phyloP scores from a whole-genome alignment of 2,113 vertebrate species.

The Strix uralensis region DNA sequence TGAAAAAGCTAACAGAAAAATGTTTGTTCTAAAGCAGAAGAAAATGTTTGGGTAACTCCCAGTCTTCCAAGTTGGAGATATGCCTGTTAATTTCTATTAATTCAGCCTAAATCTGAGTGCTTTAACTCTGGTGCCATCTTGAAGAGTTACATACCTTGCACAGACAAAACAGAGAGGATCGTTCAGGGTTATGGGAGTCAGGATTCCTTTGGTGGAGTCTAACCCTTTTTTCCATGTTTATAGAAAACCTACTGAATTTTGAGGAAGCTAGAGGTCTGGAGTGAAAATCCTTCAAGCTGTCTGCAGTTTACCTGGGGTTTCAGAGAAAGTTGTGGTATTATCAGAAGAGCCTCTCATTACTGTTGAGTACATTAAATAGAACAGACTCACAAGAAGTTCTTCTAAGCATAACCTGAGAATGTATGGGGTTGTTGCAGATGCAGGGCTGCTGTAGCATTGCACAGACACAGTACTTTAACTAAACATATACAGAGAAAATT shows the following conservation, averaged over 20 bases:
- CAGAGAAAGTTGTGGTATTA: background rate
- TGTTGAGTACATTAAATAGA: background rate
- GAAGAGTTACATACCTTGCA: background rate
- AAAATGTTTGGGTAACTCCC: background rate
- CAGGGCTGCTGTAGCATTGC: background rate
- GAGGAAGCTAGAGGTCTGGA: background rate
- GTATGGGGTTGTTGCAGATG: background rate
- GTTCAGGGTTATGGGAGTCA: background rate
- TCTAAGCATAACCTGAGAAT: background rate
- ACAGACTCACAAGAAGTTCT: background rate
- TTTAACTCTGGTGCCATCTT: background rate
- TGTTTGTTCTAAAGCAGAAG: background rate
- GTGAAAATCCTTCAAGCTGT: background rate
- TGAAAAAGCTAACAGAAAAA: background rate
- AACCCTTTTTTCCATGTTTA: background rate
- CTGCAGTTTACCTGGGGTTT: background rate
- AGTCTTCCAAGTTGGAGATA: background rate
- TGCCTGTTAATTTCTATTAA: background rate
- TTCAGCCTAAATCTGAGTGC: background rate
- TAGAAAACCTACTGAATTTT: background rate
- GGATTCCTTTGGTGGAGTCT: background rate
- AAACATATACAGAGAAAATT: background rate
- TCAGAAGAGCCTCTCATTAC: background rate
- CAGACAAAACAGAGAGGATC: background rate
- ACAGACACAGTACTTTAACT: background rate